Conservation (phyloP, 2,888 invertebrate genomes). For the Folsomia candida region DNA sequence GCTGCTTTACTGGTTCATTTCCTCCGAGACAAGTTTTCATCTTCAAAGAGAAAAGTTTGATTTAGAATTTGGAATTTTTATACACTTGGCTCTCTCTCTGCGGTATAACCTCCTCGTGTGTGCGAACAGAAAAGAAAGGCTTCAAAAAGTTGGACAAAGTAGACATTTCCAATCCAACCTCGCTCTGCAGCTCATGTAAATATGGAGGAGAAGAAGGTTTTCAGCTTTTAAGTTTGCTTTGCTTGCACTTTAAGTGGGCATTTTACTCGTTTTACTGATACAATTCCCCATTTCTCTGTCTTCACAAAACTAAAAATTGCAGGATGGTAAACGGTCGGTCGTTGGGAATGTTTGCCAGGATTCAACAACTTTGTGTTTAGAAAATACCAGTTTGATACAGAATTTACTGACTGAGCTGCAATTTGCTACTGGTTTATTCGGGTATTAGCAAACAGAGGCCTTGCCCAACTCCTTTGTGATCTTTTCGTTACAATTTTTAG, state of each 20-base stretch:
- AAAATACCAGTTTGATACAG: too few species aligned
- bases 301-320: neutral
- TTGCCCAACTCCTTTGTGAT: too few species aligned
- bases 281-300: neutral
- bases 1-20: neutral
- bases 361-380: neutral
- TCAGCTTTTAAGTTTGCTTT: neutral
- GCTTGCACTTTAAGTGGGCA: neutral
- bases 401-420: too few species aligned
- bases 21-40: slow-evolving; percentile 7
- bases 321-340: neutral
- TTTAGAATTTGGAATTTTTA: slow-evolving; percentile 3
- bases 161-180: neutral
- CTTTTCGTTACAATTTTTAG: too few species aligned
- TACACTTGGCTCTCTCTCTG: neutral
- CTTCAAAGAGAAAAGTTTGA: slow-evolving; percentile 8
- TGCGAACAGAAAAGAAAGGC: neutral
- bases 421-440: too few species aligned
- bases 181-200: neutral
- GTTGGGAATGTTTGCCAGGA: neutral
- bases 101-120: neutral
- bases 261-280: neutral
- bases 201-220: neutral
- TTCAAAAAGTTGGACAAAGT: neutral
- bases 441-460: too few species aligned